Evolutionary conservation across 2,888 invertebrate species (phyloP).

Genomic region (Chouioia cunea): DNA sequence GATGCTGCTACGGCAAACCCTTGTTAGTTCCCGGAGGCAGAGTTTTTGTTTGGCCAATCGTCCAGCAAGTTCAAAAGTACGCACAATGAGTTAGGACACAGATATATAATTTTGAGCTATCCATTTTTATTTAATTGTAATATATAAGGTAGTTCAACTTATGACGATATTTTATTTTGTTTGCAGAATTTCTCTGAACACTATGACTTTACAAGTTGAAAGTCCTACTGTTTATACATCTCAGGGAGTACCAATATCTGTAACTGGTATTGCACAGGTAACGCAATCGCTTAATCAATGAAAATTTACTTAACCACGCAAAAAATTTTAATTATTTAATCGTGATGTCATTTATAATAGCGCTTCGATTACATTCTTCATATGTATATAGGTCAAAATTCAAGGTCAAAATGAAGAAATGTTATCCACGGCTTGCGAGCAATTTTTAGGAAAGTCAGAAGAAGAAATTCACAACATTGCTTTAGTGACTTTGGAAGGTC

Average conservation of each 20-base stretch:
- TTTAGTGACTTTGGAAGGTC: constrained; percentile 91
- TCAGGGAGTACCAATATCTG: constrained; percentile 96
- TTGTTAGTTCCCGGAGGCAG: constrained; percentile 94
- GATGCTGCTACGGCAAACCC: constrained; percentile 95
- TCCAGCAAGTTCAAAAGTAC: constrained; percentile 87
- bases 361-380: no score
- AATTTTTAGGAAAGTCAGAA: constrained; percentile 91
- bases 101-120: background rate
- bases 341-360: background rate
- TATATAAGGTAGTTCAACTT: no score
- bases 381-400: constrained; percentile 82
- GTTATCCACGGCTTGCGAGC: constrained; percentile 92
- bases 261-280: constrained; percentile 97
- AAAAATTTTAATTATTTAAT: background rate
- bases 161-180: constrained; percentile 4
- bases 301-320: background rate
- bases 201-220: constrained; percentile 96
- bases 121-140: constrained; percentile 2
- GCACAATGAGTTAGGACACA: constrained; percentile 37
- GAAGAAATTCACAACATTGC: constrained; percentile 92
- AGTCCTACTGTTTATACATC: constrained; percentile 96
- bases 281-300: constrained; percentile 20
- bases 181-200: constrained; percentile 91
- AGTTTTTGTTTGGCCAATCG: constrained; percentile 96
- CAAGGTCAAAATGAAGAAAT: constrained; percentile 92